Evolutionary conservation across 2,888 invertebrate species (phyloP).

Genomic region (Melanostoma mellinum): DNA sequence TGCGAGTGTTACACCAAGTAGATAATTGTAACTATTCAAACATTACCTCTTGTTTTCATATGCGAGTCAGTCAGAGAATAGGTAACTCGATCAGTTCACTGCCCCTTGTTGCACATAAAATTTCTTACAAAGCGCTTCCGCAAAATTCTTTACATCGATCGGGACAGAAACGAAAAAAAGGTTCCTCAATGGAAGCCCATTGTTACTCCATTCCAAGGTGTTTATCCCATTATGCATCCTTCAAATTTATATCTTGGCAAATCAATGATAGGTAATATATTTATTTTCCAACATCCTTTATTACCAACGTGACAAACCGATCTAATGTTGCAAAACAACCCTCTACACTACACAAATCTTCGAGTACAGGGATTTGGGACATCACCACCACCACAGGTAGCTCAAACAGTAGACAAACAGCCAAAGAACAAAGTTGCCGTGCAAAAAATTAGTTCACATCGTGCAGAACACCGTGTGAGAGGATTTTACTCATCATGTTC

Average conservation of each 20-base stretch:
- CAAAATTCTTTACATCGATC: conserved; percentile 8
- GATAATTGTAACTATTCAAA: conserved; percentile 28
- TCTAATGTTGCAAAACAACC: conserved; percentile 71
- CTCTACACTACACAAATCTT: conserved; percentile 33
- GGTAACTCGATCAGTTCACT: conserved; percentile 57
- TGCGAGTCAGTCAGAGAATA: not conserved
- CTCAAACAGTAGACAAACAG: conserved; percentile 26
- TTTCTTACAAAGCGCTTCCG: conserved; percentile 23
- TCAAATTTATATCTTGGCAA: conserved; percentile 74
- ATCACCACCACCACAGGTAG: conserved; percentile 50
- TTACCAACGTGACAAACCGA: conserved; percentile 72
- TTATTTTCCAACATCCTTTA: conserved; percentile 72
- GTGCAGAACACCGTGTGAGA: conserved; percentile 39
- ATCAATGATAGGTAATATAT: conserved; percentile 72
- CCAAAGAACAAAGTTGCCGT: conserved; percentile 21
- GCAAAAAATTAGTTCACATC: conserved; percentile 72
- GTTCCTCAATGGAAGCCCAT: conserved; percentile 38
- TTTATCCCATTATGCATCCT: conserved; percentile 78
- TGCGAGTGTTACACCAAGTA: no score
- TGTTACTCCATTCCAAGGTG: conserved; percentile 76
- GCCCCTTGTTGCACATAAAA: conserved; percentile 14
- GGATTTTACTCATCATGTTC: conserved; percentile 54
- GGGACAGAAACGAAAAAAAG: not conserved
- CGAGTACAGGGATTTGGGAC: conserved; percentile 37
- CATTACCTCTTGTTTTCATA: conserved; percentile 19